Evolutionary conservation across 2,888 invertebrate species (phyloP).

Genomic region (Therioaphis trifolii): DNA sequence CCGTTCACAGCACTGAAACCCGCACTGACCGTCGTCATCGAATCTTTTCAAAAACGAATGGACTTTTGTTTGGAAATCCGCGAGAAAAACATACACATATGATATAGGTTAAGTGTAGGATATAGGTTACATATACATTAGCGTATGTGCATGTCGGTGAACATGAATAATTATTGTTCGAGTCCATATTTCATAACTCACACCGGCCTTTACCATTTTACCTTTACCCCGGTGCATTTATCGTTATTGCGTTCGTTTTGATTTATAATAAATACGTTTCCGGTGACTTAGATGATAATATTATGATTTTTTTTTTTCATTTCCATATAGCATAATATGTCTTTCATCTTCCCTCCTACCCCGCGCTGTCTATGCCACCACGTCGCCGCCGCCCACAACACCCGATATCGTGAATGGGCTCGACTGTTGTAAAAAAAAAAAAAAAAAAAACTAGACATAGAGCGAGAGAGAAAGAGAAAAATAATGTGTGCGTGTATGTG

Average conservation of each 20-base stretch:
- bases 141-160: too few species aligned
- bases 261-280: conserved; percentile 52
- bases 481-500: too few species aligned
- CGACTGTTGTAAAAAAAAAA: neutral
- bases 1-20: too few species aligned
- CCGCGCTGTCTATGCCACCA: neutral
- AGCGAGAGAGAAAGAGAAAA: neutral
- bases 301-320: conserved; percentile 16
- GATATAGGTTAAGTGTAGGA: too few species aligned
- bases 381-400: conserved; percentile 35
- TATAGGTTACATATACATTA: too few species aligned
- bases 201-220: neutral
- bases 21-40: too few species aligned
- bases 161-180: too few species aligned
- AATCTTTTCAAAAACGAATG: too few species aligned
- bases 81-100: too few species aligned
- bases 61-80: too few species aligned
- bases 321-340: neutral
- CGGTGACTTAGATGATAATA: conserved; percentile 52
- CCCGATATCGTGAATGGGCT: conserved; percentile 40
- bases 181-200: too few species aligned
- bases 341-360: neutral
- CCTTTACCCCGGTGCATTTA: neutral
- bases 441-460: neutral
- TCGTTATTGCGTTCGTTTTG: conserved; percentile 38